Evolutionary conservation across 1,140 invertebrate species (phyloP).

Genomic region (Drosophila nikananu): DNA sequence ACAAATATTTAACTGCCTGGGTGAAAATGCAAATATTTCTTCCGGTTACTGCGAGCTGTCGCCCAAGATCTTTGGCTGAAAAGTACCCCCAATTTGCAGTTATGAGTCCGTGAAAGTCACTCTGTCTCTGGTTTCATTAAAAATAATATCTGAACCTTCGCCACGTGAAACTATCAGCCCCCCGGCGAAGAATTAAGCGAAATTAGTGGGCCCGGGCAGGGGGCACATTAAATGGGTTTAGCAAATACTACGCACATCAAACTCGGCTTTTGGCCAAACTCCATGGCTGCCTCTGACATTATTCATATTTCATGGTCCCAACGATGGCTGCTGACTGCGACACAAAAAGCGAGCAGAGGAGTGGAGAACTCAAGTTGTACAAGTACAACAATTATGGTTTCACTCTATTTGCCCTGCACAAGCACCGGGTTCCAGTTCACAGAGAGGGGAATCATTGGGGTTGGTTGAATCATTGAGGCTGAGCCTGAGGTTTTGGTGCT

Average conservation of each 20-base stretch:
- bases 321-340: slow-evolving; percentile 56
- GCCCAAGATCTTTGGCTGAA: slow-evolving; percentile 31
- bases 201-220: slow-evolving; percentile 56
- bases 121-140: slow-evolving; percentile 67
- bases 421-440: slow-evolving; percentile 5
- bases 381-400: slow-evolving; percentile 82
- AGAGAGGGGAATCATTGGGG: slow-evolving; percentile 7
- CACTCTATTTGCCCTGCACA: slow-evolving; percentile 65
- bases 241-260: slow-evolving; percentile 73
- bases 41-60: slow-evolving; percentile 18
- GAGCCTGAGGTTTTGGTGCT: background rate
- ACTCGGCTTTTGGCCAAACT: slow-evolving; percentile 29
- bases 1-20: slow-evolving; percentile 58
- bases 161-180: slow-evolving; percentile 61
- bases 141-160: slow-evolving; percentile 58
- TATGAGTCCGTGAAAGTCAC: slow-evolving; percentile 48
- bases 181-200: slow-evolving; percentile 65
- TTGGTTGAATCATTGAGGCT: slow-evolving; percentile 2
- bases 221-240: slow-evolving; percentile 71
- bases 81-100: slow-evolving; percentile 74
- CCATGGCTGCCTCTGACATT: slow-evolving; percentile 53
- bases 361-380: slow-evolving; percentile 61
- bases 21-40: slow-evolving; percentile 64
- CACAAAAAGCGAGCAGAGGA: slow-evolving; percentile 60
- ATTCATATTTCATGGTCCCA: slow-evolving; percentile 78